Percentiles rank a stretch among this genome's conserved stretches.
Evolutionary conservation across 2,113 vertebrate genomes (phyloP).

Genomic region (Rhinopithecus roxellana): DNA sequence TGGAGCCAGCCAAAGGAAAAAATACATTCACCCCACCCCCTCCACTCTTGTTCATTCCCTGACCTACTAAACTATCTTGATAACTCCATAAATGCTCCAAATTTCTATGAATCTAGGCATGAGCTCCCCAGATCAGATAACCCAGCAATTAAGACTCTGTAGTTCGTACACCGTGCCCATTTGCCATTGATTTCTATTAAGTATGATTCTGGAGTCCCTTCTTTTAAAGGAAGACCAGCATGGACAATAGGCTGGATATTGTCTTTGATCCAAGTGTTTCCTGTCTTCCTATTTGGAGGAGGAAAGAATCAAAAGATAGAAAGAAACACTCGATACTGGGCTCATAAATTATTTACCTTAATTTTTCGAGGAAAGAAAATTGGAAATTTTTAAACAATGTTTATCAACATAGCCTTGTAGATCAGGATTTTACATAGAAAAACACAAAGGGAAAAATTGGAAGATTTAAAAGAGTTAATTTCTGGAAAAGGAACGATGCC

Average conservation of each 20-base stretch:
- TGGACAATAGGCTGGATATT: background rate
- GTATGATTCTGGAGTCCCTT: background rate
- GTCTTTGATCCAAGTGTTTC: background rate
- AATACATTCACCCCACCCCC: accelerated
- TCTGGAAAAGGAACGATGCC: background rate
- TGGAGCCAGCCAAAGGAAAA: background rate
- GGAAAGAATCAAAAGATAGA: background rate
- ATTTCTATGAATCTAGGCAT: conserved; percentile 26
- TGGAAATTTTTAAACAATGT: background rate
- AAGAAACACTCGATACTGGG: background rate
- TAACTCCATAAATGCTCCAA: background rate
- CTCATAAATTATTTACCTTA: background rate
- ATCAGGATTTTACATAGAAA: background rate
- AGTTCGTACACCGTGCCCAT: background rate
- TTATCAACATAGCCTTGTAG: background rate
- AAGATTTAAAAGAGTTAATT: background rate
- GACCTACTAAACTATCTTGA: background rate
- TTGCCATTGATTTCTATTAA: background rate
- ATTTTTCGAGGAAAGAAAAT: background rate
- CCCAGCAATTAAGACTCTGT: background rate
- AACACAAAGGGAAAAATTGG: background rate
- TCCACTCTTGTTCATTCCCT: background rate
- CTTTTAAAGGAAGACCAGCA: background rate
- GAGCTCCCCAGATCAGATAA: background rate
- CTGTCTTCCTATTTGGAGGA: background rate